phyloP scores from a whole-genome alignment of 2,797 vertebrate genomes.

The Prunella strophiata region DNA sequence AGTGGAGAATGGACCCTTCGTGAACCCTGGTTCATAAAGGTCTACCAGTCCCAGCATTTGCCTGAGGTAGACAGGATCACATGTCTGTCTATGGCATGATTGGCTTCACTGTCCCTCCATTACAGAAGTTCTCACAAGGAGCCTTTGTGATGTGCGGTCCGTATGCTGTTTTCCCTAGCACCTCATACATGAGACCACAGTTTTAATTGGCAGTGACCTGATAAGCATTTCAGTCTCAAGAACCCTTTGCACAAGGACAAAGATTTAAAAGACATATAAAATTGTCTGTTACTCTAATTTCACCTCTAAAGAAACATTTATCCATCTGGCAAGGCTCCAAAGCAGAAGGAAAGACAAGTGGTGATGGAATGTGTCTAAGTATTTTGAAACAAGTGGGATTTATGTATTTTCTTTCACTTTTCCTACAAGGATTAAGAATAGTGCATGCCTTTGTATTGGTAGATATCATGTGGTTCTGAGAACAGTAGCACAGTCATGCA shows the following conservation, averaged over 20 bases:
- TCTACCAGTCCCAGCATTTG: background rate
- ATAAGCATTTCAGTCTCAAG: background rate
- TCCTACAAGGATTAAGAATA: background rate
- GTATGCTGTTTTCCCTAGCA: background rate
- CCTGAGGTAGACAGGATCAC: background rate
- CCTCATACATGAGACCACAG: background rate
- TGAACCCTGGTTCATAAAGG: background rate
- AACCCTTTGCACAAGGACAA: background rate
- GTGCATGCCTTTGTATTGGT: background rate
- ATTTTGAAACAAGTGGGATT: background rate
- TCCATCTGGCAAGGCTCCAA: background rate
- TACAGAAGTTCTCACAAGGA: background rate
- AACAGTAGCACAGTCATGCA: background rate
- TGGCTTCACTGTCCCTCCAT: background rate
- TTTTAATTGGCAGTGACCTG: background rate
- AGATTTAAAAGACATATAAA: background rate
- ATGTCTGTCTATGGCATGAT: accelerated
- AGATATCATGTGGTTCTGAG: background rate
- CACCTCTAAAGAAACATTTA: background rate
- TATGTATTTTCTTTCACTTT: background rate
- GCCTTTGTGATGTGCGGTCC: background rate
- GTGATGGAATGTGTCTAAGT: background rate
- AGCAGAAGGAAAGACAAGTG: background rate
- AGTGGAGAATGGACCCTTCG: background rate
- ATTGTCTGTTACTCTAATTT: background rate